Base-by-base conservation (phyloP, 2,797 vertebrate species). In the Apodemus agrarius region DNA sequence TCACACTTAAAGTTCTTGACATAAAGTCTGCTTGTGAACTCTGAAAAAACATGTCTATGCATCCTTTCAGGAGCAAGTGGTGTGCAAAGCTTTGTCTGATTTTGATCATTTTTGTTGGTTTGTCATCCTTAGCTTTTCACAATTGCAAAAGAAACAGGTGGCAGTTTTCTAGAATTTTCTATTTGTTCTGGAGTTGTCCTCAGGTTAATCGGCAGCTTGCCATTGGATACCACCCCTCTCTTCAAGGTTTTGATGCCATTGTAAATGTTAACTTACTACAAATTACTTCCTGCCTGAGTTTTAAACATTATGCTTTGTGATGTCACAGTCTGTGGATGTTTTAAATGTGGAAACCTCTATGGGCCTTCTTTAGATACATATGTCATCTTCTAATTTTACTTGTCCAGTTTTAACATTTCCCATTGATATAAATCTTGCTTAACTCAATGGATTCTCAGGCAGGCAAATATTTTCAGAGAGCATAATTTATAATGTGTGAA, bases 401-500 rank as follows among this genome's bases (percentile, higher is more conserved):
- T 65, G 12, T 72, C 21, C 72, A 8, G 14, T 92, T 95, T 92
- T 59, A 26, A 79, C 10, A 91, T 82, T 86, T 83, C 12, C 9
- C 37, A 52, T 22, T 76, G 11, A 43, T 40, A 57, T 6, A 90
- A 82, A 24, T 95, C 16, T 61, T 93, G 8, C 1, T 80, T 75
- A 37, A 82, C 21, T 74, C 80, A 87, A 22, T 78, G 16, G 11
- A 63, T 76, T 94, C 37, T 65, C 79, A 89, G 13, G 17, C 11
- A 74, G 12, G 8, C 52, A 13, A 1, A 1, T 46, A 0, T 22
- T 80, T 49, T 10, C 14, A 22, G 2, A 84, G 49, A 93, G 19
- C 37, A 75, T 89, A 67, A 90, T 29, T 87, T 95, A 86, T 59
- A 91, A 95, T 84, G 21, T 5, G 16, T 84, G 11, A 90, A 95